phyloP scores from a whole-genome alignment of 2,888 invertebrate species.

The Meganola albula region DNA sequence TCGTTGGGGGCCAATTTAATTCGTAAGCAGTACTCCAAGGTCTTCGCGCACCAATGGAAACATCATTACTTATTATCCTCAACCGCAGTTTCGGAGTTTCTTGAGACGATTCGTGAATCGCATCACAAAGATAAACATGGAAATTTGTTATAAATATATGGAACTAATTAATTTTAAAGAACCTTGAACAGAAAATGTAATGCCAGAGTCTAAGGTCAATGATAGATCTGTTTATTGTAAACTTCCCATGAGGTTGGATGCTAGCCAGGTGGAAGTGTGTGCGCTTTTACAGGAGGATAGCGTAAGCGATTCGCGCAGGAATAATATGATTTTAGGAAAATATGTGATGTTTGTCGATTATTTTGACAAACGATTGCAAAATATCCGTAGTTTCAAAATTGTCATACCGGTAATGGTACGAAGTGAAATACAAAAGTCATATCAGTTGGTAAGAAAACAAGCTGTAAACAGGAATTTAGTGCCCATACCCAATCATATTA shows the following conservation, averaged over 20 bases:
- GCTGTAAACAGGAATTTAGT: no score
- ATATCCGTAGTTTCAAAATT: no score
- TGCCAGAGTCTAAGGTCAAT: slow-evolving; percentile 8
- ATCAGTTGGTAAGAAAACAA: no score
- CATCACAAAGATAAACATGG: slow-evolving; percentile 12
- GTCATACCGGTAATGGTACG: no score
- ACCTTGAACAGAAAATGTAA: slow-evolving; percentile 12
- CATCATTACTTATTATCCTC: slow-evolving; percentile 32
- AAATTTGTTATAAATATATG: slow-evolving; percentile 4
- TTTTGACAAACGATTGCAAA: no score
- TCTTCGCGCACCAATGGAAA: slow-evolving; percentile 29
- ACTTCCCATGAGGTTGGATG: slow-evolving; percentile 15
- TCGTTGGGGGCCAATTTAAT: slow-evolving; percentile 52
- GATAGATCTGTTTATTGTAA: not conserved
- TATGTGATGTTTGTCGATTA: no score
- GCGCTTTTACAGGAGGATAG: no score
- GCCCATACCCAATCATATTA: no score
- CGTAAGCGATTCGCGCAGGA: no score
- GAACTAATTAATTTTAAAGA: slow-evolving; percentile 5
- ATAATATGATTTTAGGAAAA: no score
- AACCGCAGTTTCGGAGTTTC: slow-evolving; percentile 23
- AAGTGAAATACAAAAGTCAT: no score
- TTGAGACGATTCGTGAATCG: slow-evolving; percentile 14
- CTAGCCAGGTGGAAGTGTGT: slow-evolving; percentile 19
- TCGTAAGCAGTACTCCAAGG: slow-evolving; percentile 59